Base-by-base conservation (phyloP, 2,797 vertebrate species). In the Hypotaenidia okinawae region DNA sequence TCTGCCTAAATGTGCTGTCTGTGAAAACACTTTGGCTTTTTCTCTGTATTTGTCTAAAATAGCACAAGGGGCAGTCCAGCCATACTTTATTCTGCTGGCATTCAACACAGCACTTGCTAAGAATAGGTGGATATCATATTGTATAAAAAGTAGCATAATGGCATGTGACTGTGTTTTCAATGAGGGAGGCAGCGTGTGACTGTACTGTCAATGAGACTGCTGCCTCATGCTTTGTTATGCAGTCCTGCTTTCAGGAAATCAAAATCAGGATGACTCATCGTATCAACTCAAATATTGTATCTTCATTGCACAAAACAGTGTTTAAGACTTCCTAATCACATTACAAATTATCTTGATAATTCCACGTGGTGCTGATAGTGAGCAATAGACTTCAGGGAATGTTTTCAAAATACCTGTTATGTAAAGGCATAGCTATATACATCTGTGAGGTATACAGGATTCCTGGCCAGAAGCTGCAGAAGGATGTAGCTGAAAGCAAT, bases 81-180 rank as follows among this genome's bases (percentile, higher is more conserved):
- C 54, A 13, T 66, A 14, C 80, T 82, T 61, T 16, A 90, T 95
- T 94, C 70, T 47, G 43, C 95, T 93, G 93, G 72, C 13, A 51
- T 92, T 94, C 66, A 83, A 68, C 5, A 70, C 10, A 22, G 64
- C 9, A 13, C 91, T 95, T 94, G 72, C 95, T 90, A 95, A 80
- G 95, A 97, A 95, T 91, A 95, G 94, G 83, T 59, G 35, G 86
- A 30, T 93, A 85, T 96, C 41, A 86, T 51, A 83, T 83, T 85
- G 94, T 94, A 87, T 63, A 69, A 94, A 89, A 95, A 94, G 78
- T 54, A 96, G 72, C 96, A 93, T 95, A 93, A 94, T 75, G 87
- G 84, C 74, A 55, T 93, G 93, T 96, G 90, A 96, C 28, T 84
- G 85, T 74, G 30, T 94, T 97, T 55, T 17, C 86, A 95, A 91